Conservation (phyloP, 2,797 vertebrate species). For the Jordanella pulchra region DNA sequence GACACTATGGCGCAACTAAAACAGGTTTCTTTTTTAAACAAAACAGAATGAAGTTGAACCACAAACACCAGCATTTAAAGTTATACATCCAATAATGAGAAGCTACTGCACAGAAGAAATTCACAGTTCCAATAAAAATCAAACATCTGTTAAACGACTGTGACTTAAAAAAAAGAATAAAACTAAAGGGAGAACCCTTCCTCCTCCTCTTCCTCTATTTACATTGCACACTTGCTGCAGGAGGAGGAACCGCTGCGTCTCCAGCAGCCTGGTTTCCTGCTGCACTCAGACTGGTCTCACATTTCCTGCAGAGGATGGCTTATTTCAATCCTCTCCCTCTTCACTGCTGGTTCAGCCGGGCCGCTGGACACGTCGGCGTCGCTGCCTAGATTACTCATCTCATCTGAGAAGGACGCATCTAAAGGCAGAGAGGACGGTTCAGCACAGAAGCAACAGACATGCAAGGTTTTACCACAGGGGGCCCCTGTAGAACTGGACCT, state of each 20-base stretch:
- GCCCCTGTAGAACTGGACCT: too few relatives aligned
- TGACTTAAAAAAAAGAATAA: slow-evolving; percentile 46
- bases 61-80: slow-evolving; percentile 55
- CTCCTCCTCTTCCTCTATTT: slow-evolving; percentile 62
- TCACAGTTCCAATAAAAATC: slow-evolving; percentile 74
- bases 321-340: slow-evolving; percentile 90
- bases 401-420: slow-evolving; percentile 87
- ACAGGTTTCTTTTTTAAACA: slow-evolving; percentile 4
- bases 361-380: slow-evolving; percentile 78
- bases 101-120: slow-evolving; percentile 68
- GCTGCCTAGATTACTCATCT: slow-evolving; percentile 82
- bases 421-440: slow-evolving; percentile 8
- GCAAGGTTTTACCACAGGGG: too few relatives aligned
- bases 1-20: slow-evolving; percentile 81
- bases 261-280: background rate
- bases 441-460: too few relatives aligned
- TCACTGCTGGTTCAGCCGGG: slow-evolving; percentile 87
- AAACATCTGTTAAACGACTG: slow-evolving; percentile 51
- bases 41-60: slow-evolving; percentile 14
- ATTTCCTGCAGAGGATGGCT: slow-evolving; percentile 91
- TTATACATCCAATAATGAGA: slow-evolving; percentile 54
- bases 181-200: slow-evolving; percentile 36
- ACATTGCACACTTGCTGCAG: slow-evolving; percentile 59
- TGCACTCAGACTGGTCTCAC: slow-evolving; percentile 59
- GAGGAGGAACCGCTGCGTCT: slow-evolving; percentile 2